Base-by-base conservation (phyloP, 2,888 invertebrate genomes). In the Lepidochrysops patricia region DNA sequence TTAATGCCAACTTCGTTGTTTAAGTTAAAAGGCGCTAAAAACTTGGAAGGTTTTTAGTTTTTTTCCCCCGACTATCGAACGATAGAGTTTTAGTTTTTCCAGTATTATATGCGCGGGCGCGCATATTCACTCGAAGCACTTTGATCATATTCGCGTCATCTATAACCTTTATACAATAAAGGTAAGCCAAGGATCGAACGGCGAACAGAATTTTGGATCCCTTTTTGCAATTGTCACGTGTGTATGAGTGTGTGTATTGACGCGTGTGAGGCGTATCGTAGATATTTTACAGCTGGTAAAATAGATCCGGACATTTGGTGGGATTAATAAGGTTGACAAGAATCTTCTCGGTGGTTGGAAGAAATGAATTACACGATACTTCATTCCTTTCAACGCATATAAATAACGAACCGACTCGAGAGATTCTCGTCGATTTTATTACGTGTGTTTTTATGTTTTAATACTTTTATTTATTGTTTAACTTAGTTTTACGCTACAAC, bases 171-270 rank as follows among this genome's bases (percentile, higher is more conserved):
- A 54, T 54, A 23, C 2, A 4, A 32, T 54, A 54, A 54, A 54
- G 54, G 54, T 54, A 27, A 54, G 19, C 43, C 26, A 32, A 74
- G 71, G 72, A 68, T 66, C 69, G 67, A 70, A 71, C 70, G 68
- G 64, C 62, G 61, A 60, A 63, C 63, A 62, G 77, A 77, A 75
- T 77, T 76, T 68, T 75, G 77, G 76, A 75, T 78, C 71, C 79
- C 78, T 79, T 78, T 72, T 68, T 67, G 62, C 69, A 67, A 67
- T 68, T 70, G 66, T 66, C 63, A 69, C 67, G 66, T 67, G 68
- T 66, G 43, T 60, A 62, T 67, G 62, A 60, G 63, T 57, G 63
- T 63, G 67, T 63, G 60, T 61, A 61, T 57, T 64, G 67, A 65
- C 66, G 70, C 71, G 69, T 73, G 68, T 72, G 70, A 37, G 73